phyloP scores from a whole-genome alignment of 2,113 vertebrate genomes.

The Sigmodon hispidus region DNA sequence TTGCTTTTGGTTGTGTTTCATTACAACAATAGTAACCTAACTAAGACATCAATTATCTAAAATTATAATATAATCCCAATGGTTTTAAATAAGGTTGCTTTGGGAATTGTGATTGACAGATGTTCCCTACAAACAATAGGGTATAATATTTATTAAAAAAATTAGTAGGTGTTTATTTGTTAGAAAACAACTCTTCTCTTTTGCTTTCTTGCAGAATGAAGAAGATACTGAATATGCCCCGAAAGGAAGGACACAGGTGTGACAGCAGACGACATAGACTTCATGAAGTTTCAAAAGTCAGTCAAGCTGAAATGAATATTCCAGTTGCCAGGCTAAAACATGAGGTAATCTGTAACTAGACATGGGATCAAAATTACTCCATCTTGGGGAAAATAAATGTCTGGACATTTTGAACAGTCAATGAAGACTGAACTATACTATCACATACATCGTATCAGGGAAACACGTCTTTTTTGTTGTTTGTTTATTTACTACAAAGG shows the following conservation, averaged over 20 bases:
- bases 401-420: neutral
- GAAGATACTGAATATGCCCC: neutral
- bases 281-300: neutral
- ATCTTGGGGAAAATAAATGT: neutral
- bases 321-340: neutral
- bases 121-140: neutral
- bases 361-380: neutral
- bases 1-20: neutral
- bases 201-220: neutral
- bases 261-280: neutral
- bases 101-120: neutral
- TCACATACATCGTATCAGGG: neutral
- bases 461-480: neutral
- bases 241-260: neutral
- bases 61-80: neutral
- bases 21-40: neutral
- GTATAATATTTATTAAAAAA: neutral
- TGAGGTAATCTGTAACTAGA: neutral
- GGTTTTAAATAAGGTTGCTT: neutral
- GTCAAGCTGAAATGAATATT: neutral
- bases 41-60: neutral
- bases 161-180: neutral
- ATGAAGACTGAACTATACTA: neutral
- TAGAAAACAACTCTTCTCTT: neutral
- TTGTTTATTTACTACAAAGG: neutral